phyloP scores from a whole-genome alignment of 23 tunicate genomes.

The Aplidium turbinatum region DNA sequence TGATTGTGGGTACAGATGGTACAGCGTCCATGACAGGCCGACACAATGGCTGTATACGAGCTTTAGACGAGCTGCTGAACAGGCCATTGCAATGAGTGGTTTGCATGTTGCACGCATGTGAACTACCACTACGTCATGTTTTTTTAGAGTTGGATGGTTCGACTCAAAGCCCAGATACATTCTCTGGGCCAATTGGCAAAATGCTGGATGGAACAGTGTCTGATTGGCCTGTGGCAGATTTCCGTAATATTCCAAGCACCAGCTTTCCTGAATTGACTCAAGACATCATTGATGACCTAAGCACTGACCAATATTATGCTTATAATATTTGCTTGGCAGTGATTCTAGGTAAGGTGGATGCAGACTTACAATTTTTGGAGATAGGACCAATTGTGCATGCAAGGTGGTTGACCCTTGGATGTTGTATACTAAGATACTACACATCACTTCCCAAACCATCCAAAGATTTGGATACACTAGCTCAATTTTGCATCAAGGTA shows the following conservation, averaged over 20 bases:
- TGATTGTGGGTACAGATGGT: slow-evolving; percentile 15
- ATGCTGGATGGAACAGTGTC: slow-evolving; percentile 23
- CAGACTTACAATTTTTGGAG: slow-evolving; percentile 26
- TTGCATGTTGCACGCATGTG: slow-evolving; percentile 22
- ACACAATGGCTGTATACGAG: slow-evolving; percentile 16
- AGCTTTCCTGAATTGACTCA: slow-evolving; percentile 9
- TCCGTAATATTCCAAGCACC: slow-evolving; percentile 20
- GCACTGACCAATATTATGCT: slow-evolving; percentile 33
- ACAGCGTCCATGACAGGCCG: slow-evolving; percentile 34
- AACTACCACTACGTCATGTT: slow-evolving; percentile 32
- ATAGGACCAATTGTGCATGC: slow-evolving; percentile 37
- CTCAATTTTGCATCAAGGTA: slow-evolving; percentile 10
- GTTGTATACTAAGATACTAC: slow-evolving; percentile 16
- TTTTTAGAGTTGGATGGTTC: slow-evolving; percentile 28
- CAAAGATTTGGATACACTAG: slow-evolving; percentile 6
- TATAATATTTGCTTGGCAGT: slow-evolving; percentile 27
- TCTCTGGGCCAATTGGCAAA: slow-evolving; percentile 27
- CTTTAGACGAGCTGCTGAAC: slow-evolving; percentile 13
- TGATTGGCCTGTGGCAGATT: slow-evolving; percentile 25
- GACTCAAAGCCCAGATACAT: slow-evolving; percentile 29
- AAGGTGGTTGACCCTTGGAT: slow-evolving; percentile 35
- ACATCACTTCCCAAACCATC: slow-evolving; percentile 5
- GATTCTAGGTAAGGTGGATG: slow-evolving; percentile 3
- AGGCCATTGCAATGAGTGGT: slow-evolving; percentile 24
- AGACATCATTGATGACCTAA: slow-evolving; percentile 18